phyloP scores from a whole-genome alignment of 2,888 invertebrate genomes.

The Neelides folsomi region DNA sequence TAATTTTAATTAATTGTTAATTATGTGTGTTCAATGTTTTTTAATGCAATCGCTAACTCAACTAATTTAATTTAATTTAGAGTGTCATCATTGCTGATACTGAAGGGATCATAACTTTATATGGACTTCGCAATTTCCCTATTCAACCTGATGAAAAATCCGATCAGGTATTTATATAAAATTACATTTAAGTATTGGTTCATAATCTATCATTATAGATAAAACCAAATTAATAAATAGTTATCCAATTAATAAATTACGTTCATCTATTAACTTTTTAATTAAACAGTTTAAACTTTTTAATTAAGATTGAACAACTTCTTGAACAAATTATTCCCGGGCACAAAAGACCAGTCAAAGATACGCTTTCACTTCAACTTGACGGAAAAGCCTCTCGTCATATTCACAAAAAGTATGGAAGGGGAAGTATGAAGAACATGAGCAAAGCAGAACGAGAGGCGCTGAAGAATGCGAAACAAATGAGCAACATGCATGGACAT shows the following conservation, averaged over 20 bases:
- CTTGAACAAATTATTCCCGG: constrained; percentile 28
- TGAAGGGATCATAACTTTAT: constrained; percentile 25
- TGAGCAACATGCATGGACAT: too few relatives aligned
- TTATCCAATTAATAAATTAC: background rate
- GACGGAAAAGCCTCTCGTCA: background rate
- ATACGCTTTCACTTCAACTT: background rate
- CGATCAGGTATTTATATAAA: constrained; percentile 21
- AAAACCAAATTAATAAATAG: too few relatives aligned
- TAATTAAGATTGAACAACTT: constrained; percentile 18
- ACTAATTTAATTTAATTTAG: constrained; percentile 9
- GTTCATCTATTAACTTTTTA: background rate
- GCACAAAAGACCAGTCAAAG: constrained; percentile 18
- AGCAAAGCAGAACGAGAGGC: background rate
- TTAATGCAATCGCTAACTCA: background rate
- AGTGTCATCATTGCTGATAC: constrained; percentile 29
- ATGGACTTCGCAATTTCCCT: constrained; percentile 26
- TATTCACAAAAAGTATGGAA: background rate
- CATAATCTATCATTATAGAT: too few relatives aligned
- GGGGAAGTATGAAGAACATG: background rate
- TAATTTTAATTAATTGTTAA: background rate
- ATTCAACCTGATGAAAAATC: constrained; percentile 18
- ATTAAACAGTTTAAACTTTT: background rate
- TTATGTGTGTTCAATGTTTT: background rate
- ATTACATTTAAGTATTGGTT: background rate
- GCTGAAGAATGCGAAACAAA: background rate